Evolutionary conservation across 2,113 vertebrate species (phyloP).

Genomic region (Vimba vimba): DNA sequence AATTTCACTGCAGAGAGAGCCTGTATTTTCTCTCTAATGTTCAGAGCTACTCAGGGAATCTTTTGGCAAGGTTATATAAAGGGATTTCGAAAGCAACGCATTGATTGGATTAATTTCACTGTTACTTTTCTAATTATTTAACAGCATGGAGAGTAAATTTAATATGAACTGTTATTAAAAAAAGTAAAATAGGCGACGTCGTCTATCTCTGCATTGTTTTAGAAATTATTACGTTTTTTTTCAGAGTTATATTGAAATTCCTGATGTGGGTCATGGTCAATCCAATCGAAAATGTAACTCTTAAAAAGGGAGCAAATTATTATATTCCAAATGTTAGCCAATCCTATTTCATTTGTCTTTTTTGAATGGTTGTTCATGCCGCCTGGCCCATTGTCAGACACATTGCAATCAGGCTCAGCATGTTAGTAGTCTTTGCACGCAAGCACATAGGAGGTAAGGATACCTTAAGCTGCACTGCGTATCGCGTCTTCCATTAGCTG

Average conservation of each 20-base stretch:
- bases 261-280: too few relatives aligned
- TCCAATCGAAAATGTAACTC: neutral
- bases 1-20: constrained; percentile 49
- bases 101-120: constrained; percentile 55
- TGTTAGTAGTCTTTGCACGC: constrained; percentile 20
- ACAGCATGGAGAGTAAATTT: neutral
- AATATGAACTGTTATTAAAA: constrained; percentile 9
- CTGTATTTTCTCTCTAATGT: neutral
- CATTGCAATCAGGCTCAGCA: constrained; percentile 5
- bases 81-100: constrained; percentile 58
- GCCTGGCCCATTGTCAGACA: neutral
- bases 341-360: neutral
- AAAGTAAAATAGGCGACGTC: neutral
- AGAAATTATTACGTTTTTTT: neutral
- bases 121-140: constrained; percentile 32
- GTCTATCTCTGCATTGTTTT: neutral
- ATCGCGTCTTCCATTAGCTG: constrained; percentile 14
- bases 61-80: constrained; percentile 55
- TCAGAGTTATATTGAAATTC: neutral
- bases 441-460: neutral
- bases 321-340: neutral
- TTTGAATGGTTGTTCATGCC: neutral
- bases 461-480: neutral
- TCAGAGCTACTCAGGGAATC: neutral
- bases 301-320: neutral